Base-by-base conservation (phyloP, 2,113 vertebrate genomes). In the Peucedramus taeniatus region DNA sequence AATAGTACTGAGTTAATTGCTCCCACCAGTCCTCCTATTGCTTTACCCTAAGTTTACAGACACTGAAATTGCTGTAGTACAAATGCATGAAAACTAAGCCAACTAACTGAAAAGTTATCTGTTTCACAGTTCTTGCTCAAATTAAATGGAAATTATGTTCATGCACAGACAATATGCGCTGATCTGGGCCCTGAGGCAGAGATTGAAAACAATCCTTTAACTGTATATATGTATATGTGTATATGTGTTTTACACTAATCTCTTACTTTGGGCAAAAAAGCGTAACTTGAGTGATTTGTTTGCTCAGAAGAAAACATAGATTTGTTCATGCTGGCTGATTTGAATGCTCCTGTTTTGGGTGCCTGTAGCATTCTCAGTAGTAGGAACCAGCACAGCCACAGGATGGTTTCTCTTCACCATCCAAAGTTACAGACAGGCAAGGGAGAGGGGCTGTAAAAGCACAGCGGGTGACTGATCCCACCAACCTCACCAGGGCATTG, bases 401-500 rank as follows among this genome's bases (percentile, higher is more conserved):
- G 61, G 35, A 49, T 4, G 28, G 24, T 20, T 91, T 81, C 31
- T 57, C 21, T 19, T 15, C 5, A 27, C 3, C 49, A 72, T 10
- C 19, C 35, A 9, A 33, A 82, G 13, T 1, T 42, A 4, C 18
- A 15, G 68, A 6, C 10, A 86, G 61, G 42, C 28, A 45, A 1
- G 7, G 15, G 31, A 19, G 31, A 78, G 42, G 26, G 31, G 35
- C 37, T 16, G 3, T 8, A 3, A 17, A 13, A 33, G 27, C 63
- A 13, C 40, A 39, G 77, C 50, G 33, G n/a, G 13, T 7, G 15
- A 6, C 31, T 33, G 64, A 49, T 17, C 9, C n/a, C 17, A 57
- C 31, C 10, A 9, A n/a, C 8, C 14, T 23, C 1, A 3, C 5
- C 45, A 44, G 74, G 28, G 21, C 42, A 31, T 0, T 1, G 22